Conservation (phyloP, 1,140 invertebrate genomes). For the Bombus superbus region DNA sequence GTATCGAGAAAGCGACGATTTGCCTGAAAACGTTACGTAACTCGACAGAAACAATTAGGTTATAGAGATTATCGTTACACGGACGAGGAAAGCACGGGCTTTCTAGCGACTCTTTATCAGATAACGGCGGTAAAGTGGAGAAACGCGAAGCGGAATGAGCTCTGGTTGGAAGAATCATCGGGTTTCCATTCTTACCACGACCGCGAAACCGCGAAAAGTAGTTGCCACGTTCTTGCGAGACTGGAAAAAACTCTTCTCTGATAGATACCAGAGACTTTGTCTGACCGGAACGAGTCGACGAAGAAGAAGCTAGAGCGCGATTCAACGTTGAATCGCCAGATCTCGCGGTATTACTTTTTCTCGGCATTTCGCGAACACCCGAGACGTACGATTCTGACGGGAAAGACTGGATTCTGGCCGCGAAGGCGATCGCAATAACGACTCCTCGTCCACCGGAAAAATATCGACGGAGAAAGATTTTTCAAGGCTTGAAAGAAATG, state of each 20-base stretch:
- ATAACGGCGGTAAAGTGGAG: not conserved
- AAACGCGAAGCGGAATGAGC: not conserved
- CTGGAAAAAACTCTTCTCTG: slow-evolving; percentile 44
- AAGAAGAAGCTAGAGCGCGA: slow-evolving; percentile 18
- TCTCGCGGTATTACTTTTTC: not conserved
- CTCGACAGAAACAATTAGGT: not conserved
- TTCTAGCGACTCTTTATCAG: not conserved
- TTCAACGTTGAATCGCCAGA: not conserved
- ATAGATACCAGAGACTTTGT: slow-evolving; percentile 54
- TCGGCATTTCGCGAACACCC: not conserved
- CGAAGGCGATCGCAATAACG: not conserved
- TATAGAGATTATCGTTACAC: not conserved
- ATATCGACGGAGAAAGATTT: not conserved
- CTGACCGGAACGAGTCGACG: slow-evolving; percentile 31
- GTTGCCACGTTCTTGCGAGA: slow-evolving; percentile 37
- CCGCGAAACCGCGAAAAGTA: slow-evolving; percentile 47
- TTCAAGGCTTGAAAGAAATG: not conserved
- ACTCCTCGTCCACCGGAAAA: not conserved
- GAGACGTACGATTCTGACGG: not conserved
- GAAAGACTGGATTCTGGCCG: not conserved
- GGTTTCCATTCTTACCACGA: not conserved
- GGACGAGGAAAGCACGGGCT: not conserved
- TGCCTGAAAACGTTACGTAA: not conserved
- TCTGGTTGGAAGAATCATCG: not conserved
- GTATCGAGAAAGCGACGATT: no score